Evolutionary conservation across 2,797 vertebrate genomes (phyloP).

Genomic region (Anas flavirostris): DNA sequence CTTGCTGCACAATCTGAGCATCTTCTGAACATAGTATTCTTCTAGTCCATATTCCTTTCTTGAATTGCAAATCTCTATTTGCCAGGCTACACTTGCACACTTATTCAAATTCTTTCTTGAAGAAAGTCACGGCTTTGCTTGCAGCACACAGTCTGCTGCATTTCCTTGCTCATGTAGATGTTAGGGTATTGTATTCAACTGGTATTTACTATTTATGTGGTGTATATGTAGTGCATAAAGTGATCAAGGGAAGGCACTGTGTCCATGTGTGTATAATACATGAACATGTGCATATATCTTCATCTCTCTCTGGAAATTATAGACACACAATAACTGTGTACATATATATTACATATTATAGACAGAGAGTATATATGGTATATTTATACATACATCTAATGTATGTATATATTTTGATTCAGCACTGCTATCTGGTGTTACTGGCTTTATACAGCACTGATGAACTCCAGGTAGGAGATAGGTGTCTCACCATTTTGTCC

Average conservation of each 20-base stretch:
- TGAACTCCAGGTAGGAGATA: accelerated
- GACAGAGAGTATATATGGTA: not conserved
- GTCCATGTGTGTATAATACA: not conserved
- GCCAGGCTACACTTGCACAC: not conserved
- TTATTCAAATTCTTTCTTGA: not conserved
- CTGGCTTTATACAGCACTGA: not conserved
- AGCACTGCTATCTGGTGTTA: not conserved
- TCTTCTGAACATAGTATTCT: not conserved
- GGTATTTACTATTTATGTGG: not conserved
- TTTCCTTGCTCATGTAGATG: not conserved
- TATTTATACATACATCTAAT: not conserved
- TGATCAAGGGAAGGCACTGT: not conserved
- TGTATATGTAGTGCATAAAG: not conserved
- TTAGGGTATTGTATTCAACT: not conserved
- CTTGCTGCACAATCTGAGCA: not conserved
- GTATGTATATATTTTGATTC: not conserved
- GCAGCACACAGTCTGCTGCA: not conserved
- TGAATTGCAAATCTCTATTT: not conserved
- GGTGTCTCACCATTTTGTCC: not conserved
- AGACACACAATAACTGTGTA: not conserved
- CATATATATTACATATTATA: not conserved
- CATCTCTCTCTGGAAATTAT: not conserved
- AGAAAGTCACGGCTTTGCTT: not conserved
- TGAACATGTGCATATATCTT: not conserved
- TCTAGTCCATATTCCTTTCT: not conserved